Evolutionary conservation across 2,797 vertebrate genomes (phyloP), one percentile per base, ranked within the genome.

Genomic region (Hemitrygon akajei): DNA sequence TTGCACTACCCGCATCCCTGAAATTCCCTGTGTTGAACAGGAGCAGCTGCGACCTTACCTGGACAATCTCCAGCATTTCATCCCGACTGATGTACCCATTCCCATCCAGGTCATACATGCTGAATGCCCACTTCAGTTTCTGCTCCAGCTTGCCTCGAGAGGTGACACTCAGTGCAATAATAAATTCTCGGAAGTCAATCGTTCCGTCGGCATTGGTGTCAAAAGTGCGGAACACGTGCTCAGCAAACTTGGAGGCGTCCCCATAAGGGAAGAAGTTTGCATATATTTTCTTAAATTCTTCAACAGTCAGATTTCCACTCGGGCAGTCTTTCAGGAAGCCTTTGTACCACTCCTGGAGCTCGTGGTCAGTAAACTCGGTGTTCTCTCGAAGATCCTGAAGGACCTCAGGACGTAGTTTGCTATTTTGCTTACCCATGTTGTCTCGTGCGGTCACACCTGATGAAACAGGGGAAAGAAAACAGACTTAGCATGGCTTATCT

Each of bases 111-210:
- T 97, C 97, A 0, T 97, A 97, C 97, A 97, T 97, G 95, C 97
- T 97, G 96, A 97, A 97, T 91, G 97, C 97, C 97, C 97, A 97
- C 96, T 97, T 97, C 94, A 97, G 96, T 95, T 97, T 97, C 96
- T 97, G 97, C 96, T 97, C 97, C 95, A 97, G 96, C 94, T 97
- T 97, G 11, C 97, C 97, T 0, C 97, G 95, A 7, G 97, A 97
- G 79, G 97, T 97, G 94, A 97, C 97, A 0, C 97, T 97, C 94
- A 97, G 96, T 0, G 97, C 97, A 1, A 97, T 97, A 95, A 97
- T 97, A 96, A 97, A 97, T 96, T 97, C 97, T 94, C 97, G 95
- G 95, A 97, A 97, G 94, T 97, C 97, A 69, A 97, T 97, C 95
- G 97, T 97, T 94, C 97, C 97, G 20, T 94, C 94, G 16, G 81